Evolutionary conservation across 2,888 invertebrate species (phyloP).

Genomic region (Loripinus fragilis): DNA sequence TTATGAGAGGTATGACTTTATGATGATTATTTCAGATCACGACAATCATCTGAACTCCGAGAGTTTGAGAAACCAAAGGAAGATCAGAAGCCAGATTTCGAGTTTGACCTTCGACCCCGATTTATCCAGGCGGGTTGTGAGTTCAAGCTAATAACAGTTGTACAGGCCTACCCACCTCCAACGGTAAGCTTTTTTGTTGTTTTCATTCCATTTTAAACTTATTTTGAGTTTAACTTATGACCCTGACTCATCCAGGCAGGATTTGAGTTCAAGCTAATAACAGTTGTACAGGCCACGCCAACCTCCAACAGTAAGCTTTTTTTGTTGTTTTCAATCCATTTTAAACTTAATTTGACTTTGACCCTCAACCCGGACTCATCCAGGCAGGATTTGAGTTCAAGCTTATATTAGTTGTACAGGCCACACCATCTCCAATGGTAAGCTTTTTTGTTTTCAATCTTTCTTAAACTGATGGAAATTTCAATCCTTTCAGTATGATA

Average conservation of each 20-base stretch:
- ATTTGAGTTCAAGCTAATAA: slow-evolving; percentile 96
- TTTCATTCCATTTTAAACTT: too few relatives aligned
- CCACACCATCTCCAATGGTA: too few relatives aligned
- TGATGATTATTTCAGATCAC: too few relatives aligned
- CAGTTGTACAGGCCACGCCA: slow-evolving; percentile 98
- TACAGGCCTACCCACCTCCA: slow-evolving; percentile 97
- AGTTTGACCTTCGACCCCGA: slow-evolving; percentile 98
- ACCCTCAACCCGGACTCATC: too few relatives aligned
- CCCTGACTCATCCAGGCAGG: slow-evolving; percentile 99
- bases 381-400: too few relatives aligned
- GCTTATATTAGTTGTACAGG: too few relatives aligned
- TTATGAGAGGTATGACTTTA: too few relatives aligned
- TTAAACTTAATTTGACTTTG: too few relatives aligned
- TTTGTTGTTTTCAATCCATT: too few relatives aligned
- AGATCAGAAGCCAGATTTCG: slow-evolving; percentile 92
- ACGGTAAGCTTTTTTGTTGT: slow-evolving; percentile 87
- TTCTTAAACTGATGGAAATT: too few relatives aligned
- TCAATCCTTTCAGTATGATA: too few relatives aligned
- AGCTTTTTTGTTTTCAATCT: too few relatives aligned
- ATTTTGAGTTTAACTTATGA: slow-evolving; percentile 98
- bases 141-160: slow-evolving; percentile 98
- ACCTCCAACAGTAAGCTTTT: slow-evolving; percentile 90
- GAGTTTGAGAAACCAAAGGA: slow-evolving; percentile 77
- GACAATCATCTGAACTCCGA: slow-evolving; percentile 68
- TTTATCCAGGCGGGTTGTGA: slow-evolving; percentile 97